Conservation (phyloP, 2,888 invertebrate species). For the Acanthosepion pharaonis region DNA sequence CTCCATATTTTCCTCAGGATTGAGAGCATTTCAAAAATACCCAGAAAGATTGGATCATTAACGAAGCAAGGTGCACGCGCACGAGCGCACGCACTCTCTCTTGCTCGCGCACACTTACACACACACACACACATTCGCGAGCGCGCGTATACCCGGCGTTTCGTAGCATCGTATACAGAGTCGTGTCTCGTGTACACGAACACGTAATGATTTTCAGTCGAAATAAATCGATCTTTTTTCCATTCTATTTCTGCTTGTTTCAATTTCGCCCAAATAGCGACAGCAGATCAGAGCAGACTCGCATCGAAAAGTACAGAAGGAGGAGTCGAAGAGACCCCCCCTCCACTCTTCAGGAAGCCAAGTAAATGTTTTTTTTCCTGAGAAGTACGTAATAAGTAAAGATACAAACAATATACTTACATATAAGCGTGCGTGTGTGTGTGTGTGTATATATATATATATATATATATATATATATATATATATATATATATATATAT, state of each 20-base stretch:
- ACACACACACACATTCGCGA: no score
- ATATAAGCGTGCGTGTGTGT: background rate
- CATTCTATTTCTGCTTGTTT: background rate
- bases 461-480: background rate
- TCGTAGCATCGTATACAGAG: no score
- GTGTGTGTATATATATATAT: background rate
- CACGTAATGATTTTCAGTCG: background rate
- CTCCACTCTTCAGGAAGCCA: background rate
- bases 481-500: no score
- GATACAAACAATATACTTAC: background rate
- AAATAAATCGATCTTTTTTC: constrained; percentile 20
- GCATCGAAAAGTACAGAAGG: background rate
- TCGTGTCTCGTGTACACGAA: background rate
- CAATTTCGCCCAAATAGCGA: background rate
- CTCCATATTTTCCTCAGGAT: no score
- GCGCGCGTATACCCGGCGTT: no score
- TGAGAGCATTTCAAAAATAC: no score
- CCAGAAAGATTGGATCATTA: no score
- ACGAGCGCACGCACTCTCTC: no score
- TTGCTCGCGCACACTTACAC: no score
- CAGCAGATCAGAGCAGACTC: background rate
- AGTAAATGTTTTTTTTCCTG: background rate
- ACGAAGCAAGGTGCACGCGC: no score
- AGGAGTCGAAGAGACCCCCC: background rate
- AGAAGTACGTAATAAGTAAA: background rate